Evolutionary conservation across 1,140 invertebrate species (phyloP), one percentile per base, ranked within the genome.

Genomic region (Rhopalosiphum padi): DNA sequence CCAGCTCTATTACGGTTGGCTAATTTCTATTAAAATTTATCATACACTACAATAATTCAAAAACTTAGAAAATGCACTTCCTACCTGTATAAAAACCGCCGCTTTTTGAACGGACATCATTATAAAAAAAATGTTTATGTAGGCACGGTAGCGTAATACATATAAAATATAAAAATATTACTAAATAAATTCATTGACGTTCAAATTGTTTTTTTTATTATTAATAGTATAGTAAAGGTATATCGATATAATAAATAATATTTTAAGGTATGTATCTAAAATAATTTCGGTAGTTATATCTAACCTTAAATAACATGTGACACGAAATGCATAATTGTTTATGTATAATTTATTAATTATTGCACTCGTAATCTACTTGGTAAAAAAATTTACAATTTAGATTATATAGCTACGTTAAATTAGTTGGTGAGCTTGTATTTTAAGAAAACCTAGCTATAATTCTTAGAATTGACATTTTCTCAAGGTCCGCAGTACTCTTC

Each of bases 11-110:
- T 25, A n/a, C 46, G 15, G 90, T 91, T 7, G 60, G 37, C 55
- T 77, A 91, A 91, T 91, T 91, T 23, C 15, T 68, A 77, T 91
- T 46, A 60, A 37, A 91, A 91, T 91, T 46, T n/a, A 77, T 91
- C 77, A n/a, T 46, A 77, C 55, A 68, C 37, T 46, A n/a, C 1
- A n/a, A 68, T 30, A n/a, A 91, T 46, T 77, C 37, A 25, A 91
- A 77, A 91, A 91, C 41, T 82, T 48, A 30, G 25, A 91, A 91
- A 48, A 51, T 48, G 2, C 6, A 87, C 30, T n/a, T 30, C 41
- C 21, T 77, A 85, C 37, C 37, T 41, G 22, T 25, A 41, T 8
- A 15, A 18, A 86, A 25, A 37, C 35, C 8, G 5, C 43, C 1
- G 5, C 46, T 86, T 46, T 48, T 86, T 46, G 9, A 86, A 46